These are phyloP conservation scores for Cettia cetti DNA, from an alignment of 2,113 vertebrate species.

Conservation along the genomic window DNA sequence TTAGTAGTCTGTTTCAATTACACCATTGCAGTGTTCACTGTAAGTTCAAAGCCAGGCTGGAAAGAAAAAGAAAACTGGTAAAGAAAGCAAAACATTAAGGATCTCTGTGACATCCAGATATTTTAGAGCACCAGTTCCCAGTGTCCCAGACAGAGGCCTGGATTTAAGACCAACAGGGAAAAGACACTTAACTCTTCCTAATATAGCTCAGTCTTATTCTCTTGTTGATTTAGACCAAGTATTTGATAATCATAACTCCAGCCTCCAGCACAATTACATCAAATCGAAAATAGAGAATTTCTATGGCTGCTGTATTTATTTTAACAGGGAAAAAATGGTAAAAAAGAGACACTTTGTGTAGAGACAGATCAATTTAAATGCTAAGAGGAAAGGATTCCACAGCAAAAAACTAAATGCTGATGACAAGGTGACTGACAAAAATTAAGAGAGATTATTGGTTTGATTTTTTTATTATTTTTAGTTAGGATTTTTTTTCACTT, in stretches of 20 bases:
- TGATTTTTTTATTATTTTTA: not conserved
- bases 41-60: not conserved
- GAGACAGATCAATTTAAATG: not conserved
- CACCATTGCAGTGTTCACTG: not conserved
- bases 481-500: accelerated
- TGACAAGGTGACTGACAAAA: not conserved
- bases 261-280: not conserved
- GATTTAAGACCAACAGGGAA: not conserved
- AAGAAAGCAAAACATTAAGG: not conserved
- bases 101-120: not conserved
- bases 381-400: not conserved
- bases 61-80: not conserved
- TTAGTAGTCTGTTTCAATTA: not conserved
- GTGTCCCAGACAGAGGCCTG: not conserved
- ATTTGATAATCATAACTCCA: not conserved
- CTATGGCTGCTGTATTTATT: not conserved
- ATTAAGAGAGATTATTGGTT: not conserved
- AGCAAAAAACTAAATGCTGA: not conserved
- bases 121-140: not conserved
- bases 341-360: not conserved
- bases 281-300: not conserved
- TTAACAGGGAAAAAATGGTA: not conserved
- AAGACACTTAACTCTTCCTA: not conserved
- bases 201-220: not conserved
- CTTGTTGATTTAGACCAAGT: not conserved